Evolutionary conservation across 2,113 vertebrate genomes (phyloP).

Genomic region (Chitala chitala): DNA sequence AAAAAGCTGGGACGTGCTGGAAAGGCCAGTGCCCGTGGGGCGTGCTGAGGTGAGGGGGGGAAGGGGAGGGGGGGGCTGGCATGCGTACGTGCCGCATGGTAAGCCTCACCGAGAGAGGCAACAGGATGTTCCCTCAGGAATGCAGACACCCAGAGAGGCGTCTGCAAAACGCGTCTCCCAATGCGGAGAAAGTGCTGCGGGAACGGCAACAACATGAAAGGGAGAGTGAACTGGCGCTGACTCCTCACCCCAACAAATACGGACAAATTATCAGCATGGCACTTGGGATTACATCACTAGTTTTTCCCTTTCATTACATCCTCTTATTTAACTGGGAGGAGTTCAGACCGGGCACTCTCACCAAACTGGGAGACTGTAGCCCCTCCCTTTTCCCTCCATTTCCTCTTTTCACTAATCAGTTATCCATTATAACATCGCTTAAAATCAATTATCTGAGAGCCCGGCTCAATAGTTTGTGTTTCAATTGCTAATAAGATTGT

Average conservation of each 20-base stretch:
- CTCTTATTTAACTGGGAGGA: not conserved
- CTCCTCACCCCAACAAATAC: not conserved
- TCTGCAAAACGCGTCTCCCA: conserved; percentile 47
- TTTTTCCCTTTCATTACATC: not conserved
- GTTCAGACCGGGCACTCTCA: not conserved
- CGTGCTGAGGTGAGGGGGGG: not conserved
- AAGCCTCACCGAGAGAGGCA: conserved; percentile 51
- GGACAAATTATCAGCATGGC: not conserved
- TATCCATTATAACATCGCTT: too few relatives aligned
- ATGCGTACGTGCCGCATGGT: conserved; percentile 60
- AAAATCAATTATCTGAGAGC: too few relatives aligned
- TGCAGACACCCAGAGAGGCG: conserved; percentile 52
- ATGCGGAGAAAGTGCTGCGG: not conserved
- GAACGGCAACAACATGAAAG: not conserved
- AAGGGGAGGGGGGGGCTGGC: conserved; percentile 21
- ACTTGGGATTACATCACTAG: not conserved
- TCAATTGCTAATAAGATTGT: too few relatives aligned
- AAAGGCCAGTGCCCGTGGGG: conserved; percentile 42
- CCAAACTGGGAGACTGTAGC: not conserved
- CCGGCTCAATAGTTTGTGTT: too few relatives aligned
- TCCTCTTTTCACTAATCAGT: too few relatives aligned
- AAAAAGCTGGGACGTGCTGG: conserved; percentile 56
- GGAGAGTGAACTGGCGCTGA: not conserved
- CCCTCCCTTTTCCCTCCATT: not conserved
- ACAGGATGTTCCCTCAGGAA: conserved; percentile 70